These are phyloP conservation scores for Myotis pilosus DNA, from an alignment of 2,797 vertebrate genomes.

Conservation along the genomic window DNA sequence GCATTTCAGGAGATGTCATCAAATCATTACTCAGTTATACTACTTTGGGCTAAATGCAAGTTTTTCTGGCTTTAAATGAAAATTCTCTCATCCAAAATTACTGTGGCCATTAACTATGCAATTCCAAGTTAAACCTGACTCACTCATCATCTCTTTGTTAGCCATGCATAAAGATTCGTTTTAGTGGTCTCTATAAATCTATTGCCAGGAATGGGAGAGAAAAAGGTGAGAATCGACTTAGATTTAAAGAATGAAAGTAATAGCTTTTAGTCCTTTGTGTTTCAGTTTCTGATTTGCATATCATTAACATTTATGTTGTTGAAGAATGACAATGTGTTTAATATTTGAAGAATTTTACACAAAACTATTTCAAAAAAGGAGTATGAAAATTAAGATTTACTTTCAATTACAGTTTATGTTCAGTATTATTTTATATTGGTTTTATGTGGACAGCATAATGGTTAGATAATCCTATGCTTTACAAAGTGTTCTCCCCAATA, in stretches of 20 bases:
- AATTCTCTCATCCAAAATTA: neutral
- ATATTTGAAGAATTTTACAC: neutral
- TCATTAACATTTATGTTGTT: neutral
- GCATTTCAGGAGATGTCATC: neutral
- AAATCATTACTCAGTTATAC: neutral
- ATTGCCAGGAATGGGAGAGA: neutral
- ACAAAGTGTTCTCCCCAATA: neutral
- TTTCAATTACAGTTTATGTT: neutral
- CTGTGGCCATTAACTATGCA: neutral
- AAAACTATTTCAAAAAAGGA: neutral
- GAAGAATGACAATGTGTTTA: neutral
- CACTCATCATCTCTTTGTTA: neutral
- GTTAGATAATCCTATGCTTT: neutral
- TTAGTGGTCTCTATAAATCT: neutral
- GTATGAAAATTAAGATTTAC: neutral
- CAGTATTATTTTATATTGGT: neutral
- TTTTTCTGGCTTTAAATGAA: neutral
- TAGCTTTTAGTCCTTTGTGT: neutral
- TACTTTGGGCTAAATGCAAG: neutral
- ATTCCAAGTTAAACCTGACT: neutral
- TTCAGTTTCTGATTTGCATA: neutral
- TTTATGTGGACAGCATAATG: neutral
- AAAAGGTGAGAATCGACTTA: neutral
- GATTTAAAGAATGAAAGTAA: neutral
- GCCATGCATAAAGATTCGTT: neutral